Evolutionary conservation across 2,888 invertebrate species (phyloP).

Genomic region (Dynastes grantii): DNA sequence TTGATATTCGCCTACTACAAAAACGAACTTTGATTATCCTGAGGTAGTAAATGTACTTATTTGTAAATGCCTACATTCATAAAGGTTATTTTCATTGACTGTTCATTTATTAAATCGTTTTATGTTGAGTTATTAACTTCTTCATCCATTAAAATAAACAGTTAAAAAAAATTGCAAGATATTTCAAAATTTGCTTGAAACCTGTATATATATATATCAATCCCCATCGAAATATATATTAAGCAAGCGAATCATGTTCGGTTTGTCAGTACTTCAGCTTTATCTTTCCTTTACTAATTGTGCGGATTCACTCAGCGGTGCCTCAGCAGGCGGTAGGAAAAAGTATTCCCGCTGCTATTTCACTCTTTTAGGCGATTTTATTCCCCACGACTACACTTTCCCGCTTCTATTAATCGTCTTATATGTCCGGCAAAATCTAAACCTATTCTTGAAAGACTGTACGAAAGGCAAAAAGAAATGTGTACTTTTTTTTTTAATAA

Average conservation of each 20-base stretch:
- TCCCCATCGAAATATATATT: too few species aligned
- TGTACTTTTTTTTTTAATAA: slow-evolving; percentile 27
- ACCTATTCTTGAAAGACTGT: neutral
- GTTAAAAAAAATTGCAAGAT: too few species aligned
- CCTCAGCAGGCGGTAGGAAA: slow-evolving; percentile 45
- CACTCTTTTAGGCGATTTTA: slow-evolving; percentile 43
- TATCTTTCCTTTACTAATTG: slow-evolving; percentile 41
- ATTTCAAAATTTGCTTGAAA: too few species aligned
- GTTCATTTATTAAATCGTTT: too few species aligned
- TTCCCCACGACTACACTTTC: slow-evolving; percentile 9
- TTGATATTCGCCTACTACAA: too few species aligned
- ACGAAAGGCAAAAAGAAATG: neutral
- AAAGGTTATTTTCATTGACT: too few species aligned
- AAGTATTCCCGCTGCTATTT: slow-evolving; percentile 44
- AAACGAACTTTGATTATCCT: too few species aligned
- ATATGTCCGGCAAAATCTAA: neutral
- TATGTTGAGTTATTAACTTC: too few species aligned
- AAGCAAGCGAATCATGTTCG: neutral
- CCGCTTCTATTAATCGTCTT: slow-evolving; percentile 9
- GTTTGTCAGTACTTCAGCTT: neutral
- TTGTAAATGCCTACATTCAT: too few species aligned
- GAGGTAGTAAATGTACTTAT: too few species aligned
- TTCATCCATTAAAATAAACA: too few species aligned
- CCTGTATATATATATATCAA: too few species aligned
- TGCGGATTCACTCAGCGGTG: slow-evolving; percentile 43